Evolutionary conservation across 92 coral and sea anemone species (phyloP).

Genomic region (Ricordea florida): DNA sequence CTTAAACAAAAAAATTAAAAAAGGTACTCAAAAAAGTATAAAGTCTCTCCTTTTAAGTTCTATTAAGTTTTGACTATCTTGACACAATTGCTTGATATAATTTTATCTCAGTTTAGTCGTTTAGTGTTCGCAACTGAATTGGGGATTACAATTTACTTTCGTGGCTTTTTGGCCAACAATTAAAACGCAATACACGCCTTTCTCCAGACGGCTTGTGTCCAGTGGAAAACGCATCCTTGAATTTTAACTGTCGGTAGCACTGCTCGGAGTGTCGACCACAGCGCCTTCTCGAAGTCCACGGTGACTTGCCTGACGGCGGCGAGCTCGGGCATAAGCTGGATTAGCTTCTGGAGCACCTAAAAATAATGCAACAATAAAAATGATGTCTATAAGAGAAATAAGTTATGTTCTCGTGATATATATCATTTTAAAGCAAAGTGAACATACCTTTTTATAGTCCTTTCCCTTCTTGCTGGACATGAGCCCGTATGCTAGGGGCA

Average conservation of each 20-base stretch:
- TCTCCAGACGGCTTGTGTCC: conserved; percentile 52
- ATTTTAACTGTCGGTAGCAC: conserved; percentile 12
- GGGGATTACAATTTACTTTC: too few relatives aligned
- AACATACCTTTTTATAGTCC: conserved; percentile 49
- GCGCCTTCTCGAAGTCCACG: conserved; percentile 1
- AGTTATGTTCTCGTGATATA: neutral
- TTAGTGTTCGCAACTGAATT: too few relatives aligned
- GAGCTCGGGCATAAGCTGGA: neutral
- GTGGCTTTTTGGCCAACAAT: too few relatives aligned
- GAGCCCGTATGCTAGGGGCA: conserved; percentile 31
- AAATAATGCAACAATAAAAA: neutral
- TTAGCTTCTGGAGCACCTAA: conserved; percentile 5
- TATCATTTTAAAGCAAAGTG: neutral
- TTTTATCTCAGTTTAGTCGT: too few relatives aligned
- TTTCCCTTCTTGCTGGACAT: conserved; percentile 40
- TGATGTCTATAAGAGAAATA: neutral
- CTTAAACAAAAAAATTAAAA: too few relatives aligned
- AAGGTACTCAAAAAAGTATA: too few relatives aligned
- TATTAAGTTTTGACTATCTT: too few relatives aligned
- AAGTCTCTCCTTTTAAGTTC: too few relatives aligned
- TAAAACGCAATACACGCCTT: too few relatives aligned
- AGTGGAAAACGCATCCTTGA: conserved; percentile 41
- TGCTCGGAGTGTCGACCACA: conserved; percentile 1
- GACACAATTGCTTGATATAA: too few relatives aligned
- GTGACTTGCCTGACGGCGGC: conserved; percentile 1